Conservation (phyloP, 2,888 invertebrate species). For the Ceramica pisi region DNA sequence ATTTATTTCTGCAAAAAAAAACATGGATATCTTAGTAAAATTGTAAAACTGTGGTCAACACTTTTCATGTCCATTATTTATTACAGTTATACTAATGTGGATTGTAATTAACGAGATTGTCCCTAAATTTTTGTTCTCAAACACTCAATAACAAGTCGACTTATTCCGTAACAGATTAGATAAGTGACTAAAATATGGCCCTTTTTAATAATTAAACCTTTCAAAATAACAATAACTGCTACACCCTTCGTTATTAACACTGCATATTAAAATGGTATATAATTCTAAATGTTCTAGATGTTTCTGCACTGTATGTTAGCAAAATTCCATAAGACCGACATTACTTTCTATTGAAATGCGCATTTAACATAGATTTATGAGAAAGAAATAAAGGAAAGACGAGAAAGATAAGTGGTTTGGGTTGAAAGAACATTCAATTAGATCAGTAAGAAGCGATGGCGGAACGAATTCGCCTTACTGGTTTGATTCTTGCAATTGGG, state of each 20-base stretch:
- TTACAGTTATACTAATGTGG: neutral
- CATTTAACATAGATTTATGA: conserved; percentile 59
- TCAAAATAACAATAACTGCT: conserved; percentile 12
- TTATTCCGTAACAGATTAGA: too few species aligned
- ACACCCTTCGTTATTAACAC: conserved; percentile 8
- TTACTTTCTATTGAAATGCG: conserved; percentile 56
- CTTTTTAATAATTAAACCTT: neutral
- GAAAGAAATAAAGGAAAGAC: conserved; percentile 46
- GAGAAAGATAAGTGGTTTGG: conserved; percentile 59
- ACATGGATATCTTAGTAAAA: too few species aligned
- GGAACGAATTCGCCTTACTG: conserved; percentile 30
- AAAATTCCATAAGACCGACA: conserved; percentile 57
- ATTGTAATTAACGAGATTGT: too few species aligned
- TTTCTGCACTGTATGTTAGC: conserved; percentile 55
- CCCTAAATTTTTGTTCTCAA: too few species aligned
- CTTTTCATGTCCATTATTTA: neutral
- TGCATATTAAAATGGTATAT: conserved; percentile 25
- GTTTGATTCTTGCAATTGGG: conserved; percentile 40
- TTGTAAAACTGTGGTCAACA: too few species aligned
- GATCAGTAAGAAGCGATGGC: conserved; percentile 32
- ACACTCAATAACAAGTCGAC: too few species aligned
- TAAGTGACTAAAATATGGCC: too few species aligned
- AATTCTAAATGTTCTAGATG: conserved; percentile 43
- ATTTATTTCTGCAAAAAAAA: neutral
- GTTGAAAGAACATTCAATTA: conserved; percentile 61